Evolutionary conservation across 2,113 vertebrate genomes (phyloP), one percentile per base, ranked within the genome.

Genomic region (Myrmecophaga tridactyla): DNA sequence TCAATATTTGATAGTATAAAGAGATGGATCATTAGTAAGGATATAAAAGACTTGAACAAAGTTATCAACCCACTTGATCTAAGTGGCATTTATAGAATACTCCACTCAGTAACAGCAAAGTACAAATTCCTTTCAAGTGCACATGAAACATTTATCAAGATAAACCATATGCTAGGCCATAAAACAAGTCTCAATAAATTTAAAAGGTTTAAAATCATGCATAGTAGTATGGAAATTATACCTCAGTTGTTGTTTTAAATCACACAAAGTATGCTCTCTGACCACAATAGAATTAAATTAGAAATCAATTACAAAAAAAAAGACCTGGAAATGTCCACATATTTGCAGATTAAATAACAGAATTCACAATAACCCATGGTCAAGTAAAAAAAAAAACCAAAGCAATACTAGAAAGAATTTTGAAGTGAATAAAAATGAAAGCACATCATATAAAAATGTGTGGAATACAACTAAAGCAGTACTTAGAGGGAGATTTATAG

Each of bases 331-430:
- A 92, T 4, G 29, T 34, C 53, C 82, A 96, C 48, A 86, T 89
- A 95, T 72, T 85, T 95, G 70, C 10, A 90, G 95, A 88, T 31
- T 72, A 85, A 84, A 83, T 63, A 58, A 58, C 25, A 84, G 36
- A 86, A 41, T 78, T 78, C 78, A 86, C 83, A 92, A 58, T 92
- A 76, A 78, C 4, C 18, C 7, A 73, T 25, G 7, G 13, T 69
- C 75, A 96, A 86, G 3, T 75, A 81, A 94, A 31, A 96, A 94
- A 31, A 96, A 76, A 63, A n/a, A 75, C 56, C 48, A 82, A 88
- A 18, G 20, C 2, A 2, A 86, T 95, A 56, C 29, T 76, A 48
- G 29, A 88, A 96, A 21, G 20, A 69, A 86, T 85, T 89, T 92
- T 85, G 63, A 92, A 88, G 25, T 77, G 4, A 93, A 85, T 72